Conservation (phyloP, 1,140 invertebrate species). For the Camponotus pennsylvanicus region DNA sequence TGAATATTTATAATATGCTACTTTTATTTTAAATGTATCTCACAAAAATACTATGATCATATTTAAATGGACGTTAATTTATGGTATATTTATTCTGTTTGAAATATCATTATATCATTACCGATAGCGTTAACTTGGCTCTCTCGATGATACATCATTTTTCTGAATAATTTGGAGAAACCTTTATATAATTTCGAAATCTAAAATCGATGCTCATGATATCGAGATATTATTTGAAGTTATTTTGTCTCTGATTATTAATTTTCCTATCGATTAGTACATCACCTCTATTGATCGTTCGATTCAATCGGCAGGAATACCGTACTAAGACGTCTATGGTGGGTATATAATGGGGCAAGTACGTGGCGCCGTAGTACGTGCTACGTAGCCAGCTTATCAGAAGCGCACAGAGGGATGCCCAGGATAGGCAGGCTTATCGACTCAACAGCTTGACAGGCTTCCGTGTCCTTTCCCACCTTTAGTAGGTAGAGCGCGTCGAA, state of each 20-base stretch:
- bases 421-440: constrained; percentile 77
- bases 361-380: constrained; percentile 50
- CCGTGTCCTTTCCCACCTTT: constrained; percentile 48
- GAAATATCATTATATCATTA: not conserved
- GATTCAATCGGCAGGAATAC: constrained; percentile 31
- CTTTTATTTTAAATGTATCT: not conserved
- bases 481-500: constrained; percentile 46
- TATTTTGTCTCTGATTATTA: constrained; percentile 1
- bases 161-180: not conserved
- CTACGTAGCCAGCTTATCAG: constrained; percentile 75
- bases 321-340: constrained; percentile 49
- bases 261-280: constrained; percentile 47
- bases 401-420: constrained; percentile 73
- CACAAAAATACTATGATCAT: too few species aligned
- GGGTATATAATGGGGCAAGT: constrained; percentile 68
- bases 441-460: constrained; percentile 70
- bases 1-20: not conserved
- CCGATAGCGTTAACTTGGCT: not conserved
- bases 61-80: not conserved
- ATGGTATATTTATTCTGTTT: not conserved
- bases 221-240: constrained; percentile 7
- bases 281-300: constrained; percentile 34
- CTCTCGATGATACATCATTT: not conserved
- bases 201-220: not conserved
- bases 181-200: not conserved